These are phyloP conservation scores for Aphidius colemani DNA, from an alignment of 2,888 invertebrate species.

Conservation along the genomic window DNA sequence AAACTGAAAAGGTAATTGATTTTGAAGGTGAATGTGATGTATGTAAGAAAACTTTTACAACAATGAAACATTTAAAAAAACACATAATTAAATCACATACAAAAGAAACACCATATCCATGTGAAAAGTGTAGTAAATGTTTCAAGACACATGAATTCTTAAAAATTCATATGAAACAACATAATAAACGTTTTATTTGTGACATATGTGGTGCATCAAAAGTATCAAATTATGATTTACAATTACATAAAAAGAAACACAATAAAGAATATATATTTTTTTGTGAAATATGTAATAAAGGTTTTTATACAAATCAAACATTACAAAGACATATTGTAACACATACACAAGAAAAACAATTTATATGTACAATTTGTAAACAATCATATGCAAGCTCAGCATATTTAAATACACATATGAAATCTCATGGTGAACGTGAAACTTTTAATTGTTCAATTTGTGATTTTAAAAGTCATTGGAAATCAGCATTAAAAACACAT, in stretches of 20 bases:
- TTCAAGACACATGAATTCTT: constrained; percentile 64
- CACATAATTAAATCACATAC: constrained; percentile 64
- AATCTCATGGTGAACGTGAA: constrained; percentile 57
- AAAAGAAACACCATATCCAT: constrained; percentile 63
- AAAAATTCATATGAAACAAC: constrained; percentile 63
- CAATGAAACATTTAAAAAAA: constrained; percentile 61
- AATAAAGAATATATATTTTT: constrained; percentile 63
- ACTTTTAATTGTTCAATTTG: constrained; percentile 57
- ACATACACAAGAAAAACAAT: constrained; percentile 60
- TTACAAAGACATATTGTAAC: constrained; percentile 61
- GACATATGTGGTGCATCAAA: constrained; percentile 51
- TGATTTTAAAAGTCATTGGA: constrained; percentile 60
- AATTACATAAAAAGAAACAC: constrained; percentile 63
- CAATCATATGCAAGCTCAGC: constrained; percentile 64
- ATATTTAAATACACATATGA: constrained; percentile 64
- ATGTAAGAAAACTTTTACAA: constrained; percentile 62
- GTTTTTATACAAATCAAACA: constrained; percentile 63
- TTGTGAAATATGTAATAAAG: constrained; percentile 62
- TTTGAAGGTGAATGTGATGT: constrained; percentile 52
- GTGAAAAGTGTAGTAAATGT: constrained; percentile 63
- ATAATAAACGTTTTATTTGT: constrained; percentile 56
- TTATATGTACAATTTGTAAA: constrained; percentile 61
- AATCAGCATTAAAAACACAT: constrained; percentile 60
- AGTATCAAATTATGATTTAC: constrained; percentile 48
- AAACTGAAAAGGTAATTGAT: too few species aligned